A percentile compares a stretch with the other conserved stretches of the same genome.
Evolutionary conservation across 2,797 vertebrate species (phyloP).

Genomic region (Smutsia gigantea): DNA sequence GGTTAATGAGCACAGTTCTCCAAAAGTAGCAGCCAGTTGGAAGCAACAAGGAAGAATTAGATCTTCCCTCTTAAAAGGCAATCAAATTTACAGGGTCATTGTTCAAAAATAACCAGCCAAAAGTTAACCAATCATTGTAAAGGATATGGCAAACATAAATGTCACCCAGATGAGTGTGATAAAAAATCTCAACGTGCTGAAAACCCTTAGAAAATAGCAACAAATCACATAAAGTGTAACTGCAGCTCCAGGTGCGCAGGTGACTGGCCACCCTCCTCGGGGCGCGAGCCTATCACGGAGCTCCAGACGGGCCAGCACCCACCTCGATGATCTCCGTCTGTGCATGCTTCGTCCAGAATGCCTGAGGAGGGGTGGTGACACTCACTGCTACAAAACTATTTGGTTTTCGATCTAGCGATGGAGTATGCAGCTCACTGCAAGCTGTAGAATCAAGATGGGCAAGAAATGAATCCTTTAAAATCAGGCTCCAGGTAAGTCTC

Average conservation of each 20-base stretch:
- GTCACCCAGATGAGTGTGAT: background rate
- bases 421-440: slow-evolving; percentile 95
- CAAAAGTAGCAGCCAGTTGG: background rate
- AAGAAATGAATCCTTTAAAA: slow-evolving; percentile 54
- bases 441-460: slow-evolving; percentile 83
- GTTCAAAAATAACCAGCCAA: background rate
- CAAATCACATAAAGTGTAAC: background rate
- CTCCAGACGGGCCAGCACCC: slow-evolving; percentile 63
- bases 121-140: background rate
- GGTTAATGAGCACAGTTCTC: background rate
- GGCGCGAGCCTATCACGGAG: fast-evolving
- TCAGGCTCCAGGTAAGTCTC: background rate
- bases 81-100: background rate
- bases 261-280: fast-evolving
- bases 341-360: slow-evolving; percentile 98
- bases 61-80: background rate
- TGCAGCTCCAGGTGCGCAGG: background rate
- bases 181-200: background rate
- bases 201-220: background rate
- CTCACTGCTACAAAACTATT: slow-evolving; percentile 98
- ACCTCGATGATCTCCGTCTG: slow-evolving; percentile 99
- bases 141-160: background rate
- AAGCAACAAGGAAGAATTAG: background rate
- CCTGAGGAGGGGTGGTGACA: slow-evolving; percentile 98
- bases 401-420: slow-evolving; percentile 95